Conservation (phyloP, 2,113 vertebrate species). For the Epinephelus cyanopodus region DNA sequence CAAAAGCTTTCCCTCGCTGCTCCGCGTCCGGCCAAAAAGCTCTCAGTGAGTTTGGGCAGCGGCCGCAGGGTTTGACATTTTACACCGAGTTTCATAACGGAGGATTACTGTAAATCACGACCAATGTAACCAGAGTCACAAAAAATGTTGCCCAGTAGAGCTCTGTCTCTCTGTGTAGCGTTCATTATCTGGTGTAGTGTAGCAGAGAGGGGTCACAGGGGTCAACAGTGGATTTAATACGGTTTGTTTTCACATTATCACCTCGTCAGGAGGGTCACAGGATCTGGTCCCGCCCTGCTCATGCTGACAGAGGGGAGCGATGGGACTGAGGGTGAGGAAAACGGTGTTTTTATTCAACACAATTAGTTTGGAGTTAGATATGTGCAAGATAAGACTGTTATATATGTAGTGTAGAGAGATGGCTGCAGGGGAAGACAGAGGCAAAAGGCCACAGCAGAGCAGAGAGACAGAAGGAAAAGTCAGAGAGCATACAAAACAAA, state of each 20-base stretch:
- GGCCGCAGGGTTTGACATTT: slow-evolving; percentile 56
- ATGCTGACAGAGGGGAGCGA: slow-evolving; percentile 24
- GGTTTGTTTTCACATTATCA: slow-evolving; percentile 85
- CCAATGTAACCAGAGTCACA: slow-evolving; percentile 81
- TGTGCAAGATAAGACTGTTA: neutral
- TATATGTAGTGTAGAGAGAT: neutral
- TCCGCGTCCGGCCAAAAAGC: neutral
- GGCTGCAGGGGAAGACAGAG: neutral
- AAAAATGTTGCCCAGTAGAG: slow-evolving; percentile 80
- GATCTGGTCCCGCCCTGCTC: slow-evolving; percentile 31
- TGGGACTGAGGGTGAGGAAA: slow-evolving; percentile 5
- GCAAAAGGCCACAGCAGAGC: neutral
- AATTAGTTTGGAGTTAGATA: slow-evolving; percentile 23
- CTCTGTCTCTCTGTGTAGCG: slow-evolving; percentile 28
- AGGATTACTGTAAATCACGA: slow-evolving; percentile 75
- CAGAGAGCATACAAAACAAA: neutral
- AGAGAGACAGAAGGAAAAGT: neutral
- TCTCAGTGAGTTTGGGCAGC: slow-evolving; percentile 7
- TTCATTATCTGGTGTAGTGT: slow-evolving; percentile 66
- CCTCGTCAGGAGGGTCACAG: slow-evolving; percentile 69
- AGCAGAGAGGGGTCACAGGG: slow-evolving; percentile 66
- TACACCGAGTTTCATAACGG: slow-evolving; percentile 56
- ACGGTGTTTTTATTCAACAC: slow-evolving; percentile 47
- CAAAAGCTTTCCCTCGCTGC: slow-evolving; percentile 5
- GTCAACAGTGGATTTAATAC: slow-evolving; percentile 76